Conservation (phyloP, 2,888 invertebrate genomes). For the Eupithecia pulchellata region DNA sequence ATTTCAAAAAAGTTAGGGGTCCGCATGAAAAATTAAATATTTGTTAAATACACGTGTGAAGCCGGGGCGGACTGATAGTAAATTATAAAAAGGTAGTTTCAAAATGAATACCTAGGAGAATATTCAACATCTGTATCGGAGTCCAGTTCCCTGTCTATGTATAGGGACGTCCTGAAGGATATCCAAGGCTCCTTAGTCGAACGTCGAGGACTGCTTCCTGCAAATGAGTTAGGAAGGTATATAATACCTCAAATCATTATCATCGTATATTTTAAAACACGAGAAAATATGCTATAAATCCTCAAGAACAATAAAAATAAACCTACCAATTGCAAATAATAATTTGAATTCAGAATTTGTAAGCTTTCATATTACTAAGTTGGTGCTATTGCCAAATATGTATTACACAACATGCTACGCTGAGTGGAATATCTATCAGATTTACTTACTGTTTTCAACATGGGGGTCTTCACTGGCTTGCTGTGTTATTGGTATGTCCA, state of each 20-base stretch:
- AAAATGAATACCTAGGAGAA: constrained; percentile 55
- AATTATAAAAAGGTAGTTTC: neutral
- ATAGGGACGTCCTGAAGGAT: constrained; percentile 66
- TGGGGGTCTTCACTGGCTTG: constrained; percentile 22
- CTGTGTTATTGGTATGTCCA: constrained; percentile 59
- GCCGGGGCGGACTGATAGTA: no score
- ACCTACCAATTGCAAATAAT: neutral
- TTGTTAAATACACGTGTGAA: no score
- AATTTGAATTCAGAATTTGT: neutral
- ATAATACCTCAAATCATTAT: neutral
- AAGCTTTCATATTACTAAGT: neutral
- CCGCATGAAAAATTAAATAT: no score
- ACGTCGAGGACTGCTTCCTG: constrained; percentile 48
- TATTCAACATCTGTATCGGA: constrained; percentile 79
- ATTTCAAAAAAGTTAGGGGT: no score
- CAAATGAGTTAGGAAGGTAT: neutral
- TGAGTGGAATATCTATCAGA: neutral
- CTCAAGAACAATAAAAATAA: neutral
- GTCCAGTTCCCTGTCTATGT: constrained; percentile 68
- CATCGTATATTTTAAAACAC: neutral
- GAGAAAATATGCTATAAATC: neutral
- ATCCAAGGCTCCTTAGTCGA: constrained; percentile 66
- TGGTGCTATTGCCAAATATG: neutral
- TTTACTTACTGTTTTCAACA: constrained; percentile 51
- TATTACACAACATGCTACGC: neutral